Base-by-base conservation (phyloP, 2,797 vertebrate species). In the Sphenopsis melanotis region DNA sequence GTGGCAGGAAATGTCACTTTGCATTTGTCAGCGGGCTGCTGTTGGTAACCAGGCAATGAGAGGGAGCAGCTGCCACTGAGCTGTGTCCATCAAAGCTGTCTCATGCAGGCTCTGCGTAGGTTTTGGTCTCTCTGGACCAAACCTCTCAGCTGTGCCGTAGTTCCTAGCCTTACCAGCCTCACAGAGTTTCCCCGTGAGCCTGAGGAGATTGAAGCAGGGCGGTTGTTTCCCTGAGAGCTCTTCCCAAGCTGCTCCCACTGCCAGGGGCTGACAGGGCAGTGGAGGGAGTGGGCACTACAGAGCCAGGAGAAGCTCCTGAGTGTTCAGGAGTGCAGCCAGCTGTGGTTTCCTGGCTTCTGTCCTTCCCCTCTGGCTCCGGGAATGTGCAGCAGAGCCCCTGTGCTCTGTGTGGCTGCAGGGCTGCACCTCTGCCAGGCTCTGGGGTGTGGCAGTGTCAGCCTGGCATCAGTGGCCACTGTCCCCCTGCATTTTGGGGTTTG, bases 241-340 rank as follows among this genome's bases (percentile, higher is more conserved):
- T 39, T 39, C 37, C 37, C 37, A 39, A 39, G 12, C 37, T 39
- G 37, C 37, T 39, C 37, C 12, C 37, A 39, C 37, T 39, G 37
- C 37, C 37, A 39, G 4, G 49, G 47, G 26, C 47, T 49, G 47
- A 27, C 47, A 49, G 47, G 26, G 6, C 26, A 53, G 71, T 9
- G 4, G 61, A 37, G 27, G 9, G 0, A 42, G 61, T 0, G 2
- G 37, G 32, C 9, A 2, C 24, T 0, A 7, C n/a, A 36, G 44
- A 50, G 49, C 49, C 30, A 2, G 44, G 21, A 59, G 57, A 19
- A 37, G 17, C 26, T 59, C 57, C 36, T 3, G 36, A 37, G 32
- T 11, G 21, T 32, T 53, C 52, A 53, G 52, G 9, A 57, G 55
- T 9, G 56, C 47, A 15, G n/a, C 3, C 19, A 37, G 22, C 52